phyloP scores from a whole-genome alignment of 2,888 invertebrate species.

The Beris chalybata region DNA sequence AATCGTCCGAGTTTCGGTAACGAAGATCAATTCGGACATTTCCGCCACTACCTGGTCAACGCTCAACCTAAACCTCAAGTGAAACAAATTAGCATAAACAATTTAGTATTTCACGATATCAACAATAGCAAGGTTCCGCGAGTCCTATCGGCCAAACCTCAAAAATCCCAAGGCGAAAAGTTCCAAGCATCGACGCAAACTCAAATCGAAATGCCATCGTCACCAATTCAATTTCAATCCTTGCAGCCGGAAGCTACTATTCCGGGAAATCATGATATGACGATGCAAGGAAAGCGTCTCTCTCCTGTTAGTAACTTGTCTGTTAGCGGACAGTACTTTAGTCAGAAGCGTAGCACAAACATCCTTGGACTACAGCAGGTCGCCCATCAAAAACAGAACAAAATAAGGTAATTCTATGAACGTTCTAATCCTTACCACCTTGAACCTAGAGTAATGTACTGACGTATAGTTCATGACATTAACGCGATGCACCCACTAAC shows the following conservation, averaged over 20 bases:
- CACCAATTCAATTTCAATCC: conserved; percentile 52
- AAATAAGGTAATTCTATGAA: neutral
- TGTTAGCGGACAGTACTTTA: conserved; percentile 38
- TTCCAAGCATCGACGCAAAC: conserved; percentile 28
- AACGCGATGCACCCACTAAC: too few relatives aligned
- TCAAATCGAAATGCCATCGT: conserved; percentile 42
- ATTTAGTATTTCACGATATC: conserved; percentile 39
- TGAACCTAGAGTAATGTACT: too few relatives aligned
- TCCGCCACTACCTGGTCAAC: conserved; percentile 36
- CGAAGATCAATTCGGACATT: conserved; percentile 36
- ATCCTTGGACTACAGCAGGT: conserved; percentile 38
- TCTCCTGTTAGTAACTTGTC: conserved; percentile 36
- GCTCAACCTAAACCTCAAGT: conserved; percentile 31
- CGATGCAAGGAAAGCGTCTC: conserved; percentile 33
- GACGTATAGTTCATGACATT: too few relatives aligned
- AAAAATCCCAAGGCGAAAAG: conserved; percentile 28
- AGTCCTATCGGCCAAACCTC: conserved; percentile 39
- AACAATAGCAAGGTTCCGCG: conserved; percentile 29
- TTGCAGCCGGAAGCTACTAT: conserved; percentile 44
- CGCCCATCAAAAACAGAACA: conserved; percentile 20
- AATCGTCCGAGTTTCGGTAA: conserved; percentile 32
- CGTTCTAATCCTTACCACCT: neutral
- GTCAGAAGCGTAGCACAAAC: conserved; percentile 38
- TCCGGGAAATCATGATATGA: conserved; percentile 38
- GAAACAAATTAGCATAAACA: conserved; percentile 40